These are phyloP conservation scores for Lasioglossum malachurum DNA, from an alignment of 2,888 invertebrate species.

Conservation along the genomic window DNA sequence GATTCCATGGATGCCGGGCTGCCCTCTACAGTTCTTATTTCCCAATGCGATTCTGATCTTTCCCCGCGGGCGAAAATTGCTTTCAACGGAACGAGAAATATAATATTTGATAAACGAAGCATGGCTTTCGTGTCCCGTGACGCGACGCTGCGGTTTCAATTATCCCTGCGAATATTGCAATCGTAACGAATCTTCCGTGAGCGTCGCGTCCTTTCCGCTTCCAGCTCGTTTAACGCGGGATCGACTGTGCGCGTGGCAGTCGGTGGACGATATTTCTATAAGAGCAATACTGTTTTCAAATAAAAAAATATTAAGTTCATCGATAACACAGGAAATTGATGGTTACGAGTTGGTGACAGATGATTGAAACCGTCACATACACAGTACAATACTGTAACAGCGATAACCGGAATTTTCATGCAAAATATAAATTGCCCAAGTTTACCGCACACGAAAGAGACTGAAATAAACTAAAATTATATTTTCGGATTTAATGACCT, in stretches of 20 bases:
- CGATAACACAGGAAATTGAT: not conserved
- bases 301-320: not conserved
- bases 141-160: constrained; percentile 7
- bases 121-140: not conserved
- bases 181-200: not conserved
- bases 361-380: too few relatives aligned
- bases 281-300: not conserved
- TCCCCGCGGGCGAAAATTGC: not conserved
- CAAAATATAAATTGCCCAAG: not conserved
- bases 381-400: not conserved
- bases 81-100: constrained; percentile 28
- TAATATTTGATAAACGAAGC: constrained; percentile 26
- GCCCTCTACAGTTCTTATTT: not conserved
- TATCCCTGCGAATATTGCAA: not conserved
- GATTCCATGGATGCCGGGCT: not conserved
- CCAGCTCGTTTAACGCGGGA: not conserved
- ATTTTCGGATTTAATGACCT: too few relatives aligned
- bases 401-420: not conserved
- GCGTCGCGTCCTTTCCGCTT: not conserved
- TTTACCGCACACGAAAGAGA: too few relatives aligned
- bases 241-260: not conserved
- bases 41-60: not conserved
- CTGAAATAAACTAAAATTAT: not conserved
- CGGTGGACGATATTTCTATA: not conserved
- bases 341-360: too few relatives aligned